Percentiles rank a stretch among this genome's conserved stretches.
These are phyloP conservation scores for Palythoa grandis DNA, from an alignment of 92 coral and sea anemone species.

Conservation along the genomic window DNA sequence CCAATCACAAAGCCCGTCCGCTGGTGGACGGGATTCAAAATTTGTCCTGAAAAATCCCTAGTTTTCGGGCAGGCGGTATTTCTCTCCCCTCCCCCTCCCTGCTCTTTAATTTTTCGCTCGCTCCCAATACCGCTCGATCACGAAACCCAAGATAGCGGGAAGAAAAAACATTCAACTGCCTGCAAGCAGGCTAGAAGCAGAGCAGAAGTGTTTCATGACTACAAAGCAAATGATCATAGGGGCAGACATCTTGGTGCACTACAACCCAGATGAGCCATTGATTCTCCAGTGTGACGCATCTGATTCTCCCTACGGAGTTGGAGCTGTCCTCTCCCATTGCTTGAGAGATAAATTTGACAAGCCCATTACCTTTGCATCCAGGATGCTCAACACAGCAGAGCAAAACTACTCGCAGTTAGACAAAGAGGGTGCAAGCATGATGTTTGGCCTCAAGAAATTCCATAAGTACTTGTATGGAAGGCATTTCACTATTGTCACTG, in stretches of 20 bases:
- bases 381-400: conserved; percentile 28
- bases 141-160: too few relatives aligned
- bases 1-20: too few relatives aligned
- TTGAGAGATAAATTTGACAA: conserved; percentile 27
- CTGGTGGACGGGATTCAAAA: too few relatives aligned
- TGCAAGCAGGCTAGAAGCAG: too few relatives aligned
- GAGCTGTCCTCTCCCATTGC: conserved; percentile 46
- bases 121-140: too few relatives aligned
- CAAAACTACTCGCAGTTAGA: conserved; percentile 37
- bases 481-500: conserved; percentile 62
- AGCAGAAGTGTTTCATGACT: conserved; percentile 13
- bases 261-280: background rate
- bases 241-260: conserved; percentile 22
- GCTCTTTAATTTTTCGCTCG: too few relatives aligned
- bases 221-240: conserved; percentile 29
- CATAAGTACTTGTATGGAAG: conserved; percentile 52
- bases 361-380: conserved; percentile 37
- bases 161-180: too few relatives aligned
- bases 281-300: conserved; percentile 31
- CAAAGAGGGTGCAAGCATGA: conserved; percentile 28
- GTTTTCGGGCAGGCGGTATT: too few relatives aligned
- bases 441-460: conserved; percentile 39
- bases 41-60: too few relatives aligned
- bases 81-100: too few relatives aligned
- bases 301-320: conserved; percentile 36